Conservation (phyloP, 2,888 invertebrate genomes). For the Andrena trimmerana region DNA sequence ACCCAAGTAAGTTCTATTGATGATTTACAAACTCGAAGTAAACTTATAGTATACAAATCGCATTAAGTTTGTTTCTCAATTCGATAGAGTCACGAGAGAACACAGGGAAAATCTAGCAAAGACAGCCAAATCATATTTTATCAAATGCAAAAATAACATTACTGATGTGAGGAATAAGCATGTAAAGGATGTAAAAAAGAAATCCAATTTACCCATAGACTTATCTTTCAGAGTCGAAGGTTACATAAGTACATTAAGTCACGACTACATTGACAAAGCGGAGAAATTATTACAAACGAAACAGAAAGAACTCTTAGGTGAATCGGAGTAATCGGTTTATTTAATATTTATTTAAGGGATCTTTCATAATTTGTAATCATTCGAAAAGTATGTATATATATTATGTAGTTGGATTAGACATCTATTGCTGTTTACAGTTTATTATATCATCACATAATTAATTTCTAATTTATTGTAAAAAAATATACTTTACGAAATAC, state of each 20-base stretch:
- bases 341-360: neutral
- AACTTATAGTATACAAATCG: neutral
- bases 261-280: constrained; percentile 89
- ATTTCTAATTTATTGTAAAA: too few species aligned
- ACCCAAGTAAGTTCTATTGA: constrained; percentile 89
- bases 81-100: constrained; percentile 93
- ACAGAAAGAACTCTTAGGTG: constrained; percentile 89
- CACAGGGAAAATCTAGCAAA: constrained; percentile 95
- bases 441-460: neutral
- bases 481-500: neutral
- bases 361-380: neutral
- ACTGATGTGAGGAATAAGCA: constrained; percentile 91
- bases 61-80: constrained; percentile 35
- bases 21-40: constrained; percentile 67
- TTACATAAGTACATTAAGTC: constrained; percentile 90
- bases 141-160: constrained; percentile 92
- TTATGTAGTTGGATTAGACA: neutral
- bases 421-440: neutral
- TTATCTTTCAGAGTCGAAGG: constrained; percentile 88
- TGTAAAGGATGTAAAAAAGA: constrained; percentile 90
- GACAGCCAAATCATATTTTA: constrained; percentile 93
- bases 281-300: constrained; percentile 89
- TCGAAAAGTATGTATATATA: neutral
- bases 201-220: constrained; percentile 90
- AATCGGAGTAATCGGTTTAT: constrained; percentile 26